A percentile compares a stretch with the other conserved stretches of the same genome.
These are phyloP conservation scores for Myotis myotis DNA, from an alignment of 2,797 vertebrate species.

Conservation along the genomic window DNA sequence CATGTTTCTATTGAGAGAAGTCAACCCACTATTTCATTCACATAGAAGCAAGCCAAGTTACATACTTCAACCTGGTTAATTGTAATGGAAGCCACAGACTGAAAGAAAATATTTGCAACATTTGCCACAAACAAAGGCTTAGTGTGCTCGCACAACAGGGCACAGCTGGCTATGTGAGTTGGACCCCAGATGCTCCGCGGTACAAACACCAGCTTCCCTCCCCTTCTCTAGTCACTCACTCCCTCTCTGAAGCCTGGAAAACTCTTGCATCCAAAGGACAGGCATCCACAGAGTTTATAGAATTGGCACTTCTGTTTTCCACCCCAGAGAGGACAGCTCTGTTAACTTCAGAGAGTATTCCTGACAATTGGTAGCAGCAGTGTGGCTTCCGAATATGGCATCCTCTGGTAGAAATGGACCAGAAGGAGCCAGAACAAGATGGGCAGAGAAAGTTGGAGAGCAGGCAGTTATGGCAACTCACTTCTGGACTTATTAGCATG, in stretches of 20 bases:
- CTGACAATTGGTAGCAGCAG: background rate
- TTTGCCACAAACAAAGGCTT: background rate
- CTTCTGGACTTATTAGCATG: background rate
- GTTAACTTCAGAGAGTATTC: background rate
- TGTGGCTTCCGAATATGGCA: accelerated
- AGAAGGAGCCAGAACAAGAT: background rate
- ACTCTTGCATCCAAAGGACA: background rate
- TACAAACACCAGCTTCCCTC: background rate
- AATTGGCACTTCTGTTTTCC: background rate
- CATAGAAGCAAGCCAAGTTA: background rate
- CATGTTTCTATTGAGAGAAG: background rate
- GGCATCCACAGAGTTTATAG: background rate
- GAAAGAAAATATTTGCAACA: background rate
- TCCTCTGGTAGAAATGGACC: background rate
- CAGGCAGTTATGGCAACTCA: accelerated
- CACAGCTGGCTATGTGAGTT: background rate
- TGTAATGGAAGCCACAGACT: background rate
- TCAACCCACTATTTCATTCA: background rate
- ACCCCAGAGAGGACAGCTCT: background rate
- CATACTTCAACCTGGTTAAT: background rate
- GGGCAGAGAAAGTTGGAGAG: background rate
- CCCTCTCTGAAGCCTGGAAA: background rate
- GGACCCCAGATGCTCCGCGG: background rate
- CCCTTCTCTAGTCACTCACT: background rate
- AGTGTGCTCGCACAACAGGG: background rate